phyloP scores from a whole-genome alignment of 2,888 invertebrate species.

The Xestoiulus laeticollis region DNA sequence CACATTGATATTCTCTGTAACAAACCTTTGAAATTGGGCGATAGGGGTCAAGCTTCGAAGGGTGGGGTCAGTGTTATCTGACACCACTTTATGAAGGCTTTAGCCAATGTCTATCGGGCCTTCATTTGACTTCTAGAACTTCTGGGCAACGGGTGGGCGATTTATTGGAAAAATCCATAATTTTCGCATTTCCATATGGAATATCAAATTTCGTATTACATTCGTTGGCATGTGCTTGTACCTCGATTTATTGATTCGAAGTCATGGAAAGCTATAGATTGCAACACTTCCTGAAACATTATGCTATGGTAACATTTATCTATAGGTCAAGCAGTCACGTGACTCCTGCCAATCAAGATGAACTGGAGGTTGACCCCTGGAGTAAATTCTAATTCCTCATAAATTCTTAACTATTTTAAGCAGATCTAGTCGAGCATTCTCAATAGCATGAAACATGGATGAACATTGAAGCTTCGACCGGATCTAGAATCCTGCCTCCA shows the following conservation, averaged over 20 bases:
- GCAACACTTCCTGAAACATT: background rate
- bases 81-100: background rate
- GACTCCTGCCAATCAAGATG: background rate
- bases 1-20: background rate
- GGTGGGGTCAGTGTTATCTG: background rate
- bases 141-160: background rate
- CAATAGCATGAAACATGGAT: no score
- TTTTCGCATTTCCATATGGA: background rate
- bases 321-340: background rate
- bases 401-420: no score
- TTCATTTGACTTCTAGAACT: background rate
- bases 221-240: background rate
- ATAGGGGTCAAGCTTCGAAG: background rate
- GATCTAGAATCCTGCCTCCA: no score
- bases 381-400: no score
- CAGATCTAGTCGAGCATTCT: no score
- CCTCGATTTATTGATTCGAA: background rate
- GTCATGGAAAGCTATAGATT: background rate
- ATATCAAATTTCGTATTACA: background rate
- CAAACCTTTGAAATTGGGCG: background rate
- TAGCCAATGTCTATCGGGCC: background rate
- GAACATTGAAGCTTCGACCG: no score
- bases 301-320: background rate
- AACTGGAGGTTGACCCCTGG: no score
- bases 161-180: slow-evolving; percentile 29